Base-by-base conservation (phyloP, 2,888 invertebrate genomes). In the Metopia argyrocephala region DNA sequence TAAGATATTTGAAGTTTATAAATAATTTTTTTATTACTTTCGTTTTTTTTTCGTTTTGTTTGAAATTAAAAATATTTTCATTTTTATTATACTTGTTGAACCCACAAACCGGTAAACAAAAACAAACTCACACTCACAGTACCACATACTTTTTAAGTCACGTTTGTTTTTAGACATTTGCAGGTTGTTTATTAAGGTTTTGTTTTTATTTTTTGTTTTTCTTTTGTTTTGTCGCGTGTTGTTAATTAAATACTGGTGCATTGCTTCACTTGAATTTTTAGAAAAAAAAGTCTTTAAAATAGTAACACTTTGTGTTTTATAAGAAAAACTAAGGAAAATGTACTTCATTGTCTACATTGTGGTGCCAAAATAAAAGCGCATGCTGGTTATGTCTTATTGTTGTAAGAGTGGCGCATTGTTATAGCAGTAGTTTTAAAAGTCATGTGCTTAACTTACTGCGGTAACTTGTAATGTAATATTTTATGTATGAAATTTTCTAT, bases 61-160 rank as follows among this genome's bases (percentile, higher is more conserved):
- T 38, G n/a, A n/a, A n/a, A 12, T 38, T 38, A 38, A 38, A 9
- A 38, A 38, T 38, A 38, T 38, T 38, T 12, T 68, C 52, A 61
- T 18, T 46, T n/a, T 65, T 38, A 52, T 70, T 76, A 65, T 57
- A 76, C 28, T 65, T 70, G 48, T 31, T 57, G 64, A 59, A 20
- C 46, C 45, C 46, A 57, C 21, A 48, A 66, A 61, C 79, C 18
- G 62, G 66, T 76, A 66, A 54, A 71, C 28, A 65, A n/a, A n/a
- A n/a, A n/a, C n/a, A n/a, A n/a, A n/a, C n/a, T n/a, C n/a, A 38
- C 31, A 76, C 27, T 57, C 25, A 56, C 20, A 46, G 70, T 76
- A 66, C 48, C 61, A 66, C 70, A 75, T 59, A 70, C 48, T 79
- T 66, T n/a, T 66, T 54, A 48, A 66, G 66, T 79, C 79, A 79